Evolutionary conservation across 2,888 invertebrate species (phyloP).

Genomic region (Rhaphigaster nebulosa): DNA sequence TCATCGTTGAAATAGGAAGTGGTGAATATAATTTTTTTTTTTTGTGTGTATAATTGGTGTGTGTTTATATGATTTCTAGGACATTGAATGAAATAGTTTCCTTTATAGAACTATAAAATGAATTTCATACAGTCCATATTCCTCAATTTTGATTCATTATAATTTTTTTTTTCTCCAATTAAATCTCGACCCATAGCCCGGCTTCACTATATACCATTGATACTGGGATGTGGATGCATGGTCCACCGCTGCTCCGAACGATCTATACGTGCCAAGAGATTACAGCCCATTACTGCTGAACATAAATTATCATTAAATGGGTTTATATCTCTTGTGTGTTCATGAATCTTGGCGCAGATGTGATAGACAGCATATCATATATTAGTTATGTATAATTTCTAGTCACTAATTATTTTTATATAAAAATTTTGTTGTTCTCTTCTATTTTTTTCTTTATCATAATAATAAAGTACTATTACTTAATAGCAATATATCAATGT

Average conservation of each 20-base stretch:
- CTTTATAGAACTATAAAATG: too few species aligned
- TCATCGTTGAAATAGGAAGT: too few species aligned
- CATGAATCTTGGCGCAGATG: neutral
- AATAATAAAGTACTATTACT: too few species aligned
- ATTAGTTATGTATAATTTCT: neutral
- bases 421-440: neutral
- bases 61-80: too few species aligned
- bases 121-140: neutral
- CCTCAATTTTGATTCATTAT: neutral
- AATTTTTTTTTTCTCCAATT: neutral
- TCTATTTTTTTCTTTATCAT: too few species aligned
- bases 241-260: neutral
- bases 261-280: slow-evolving; percentile 8
- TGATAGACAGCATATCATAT: neutral
- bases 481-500: too few species aligned
- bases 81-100: too few species aligned
- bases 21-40: too few species aligned
- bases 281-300: neutral
- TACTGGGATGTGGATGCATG: neutral
- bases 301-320: slow-evolving; percentile 37
- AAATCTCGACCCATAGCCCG: neutral
- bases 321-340: neutral
- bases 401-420: neutral
- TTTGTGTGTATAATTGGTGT: too few species aligned
- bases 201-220: neutral